Percentiles rank a stretch among this genome's conserved stretches.
Conservation (phyloP, 53 echinoderm and acorn worm genomes). For the Patiria pectinifera region DNA sequence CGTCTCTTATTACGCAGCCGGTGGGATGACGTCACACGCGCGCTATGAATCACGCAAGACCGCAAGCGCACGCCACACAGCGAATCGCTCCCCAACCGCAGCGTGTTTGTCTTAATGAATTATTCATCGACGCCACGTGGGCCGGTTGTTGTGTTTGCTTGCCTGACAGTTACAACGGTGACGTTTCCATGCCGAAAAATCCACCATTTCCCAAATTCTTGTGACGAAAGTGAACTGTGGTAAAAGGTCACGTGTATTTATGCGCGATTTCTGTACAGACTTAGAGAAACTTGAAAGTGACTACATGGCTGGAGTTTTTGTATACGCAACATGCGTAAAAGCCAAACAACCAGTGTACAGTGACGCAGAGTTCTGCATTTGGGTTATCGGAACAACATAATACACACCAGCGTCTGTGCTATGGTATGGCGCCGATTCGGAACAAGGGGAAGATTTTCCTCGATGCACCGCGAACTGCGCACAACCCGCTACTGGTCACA, state of each 20-base stretch:
- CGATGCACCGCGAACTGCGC: conserved; percentile 39
- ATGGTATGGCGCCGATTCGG: conserved; percentile 1
- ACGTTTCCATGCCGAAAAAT: background rate
- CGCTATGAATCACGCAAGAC: background rate
- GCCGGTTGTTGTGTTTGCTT: conserved; percentile 6
- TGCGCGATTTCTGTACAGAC: background rate
- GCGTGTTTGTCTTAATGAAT: conserved; percentile 20
- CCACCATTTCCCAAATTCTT: background rate
- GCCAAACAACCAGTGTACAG: background rate
- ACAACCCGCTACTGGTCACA: conserved; percentile 15
- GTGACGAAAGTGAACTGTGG: background rate
- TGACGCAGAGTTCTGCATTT: background rate
- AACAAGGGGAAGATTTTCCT: conserved; percentile 12
- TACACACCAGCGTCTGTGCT: background rate
- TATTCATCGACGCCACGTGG: conserved; percentile 52
- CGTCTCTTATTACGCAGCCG: conserved; percentile 6
- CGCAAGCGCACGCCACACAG: background rate
- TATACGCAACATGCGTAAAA: background rate
- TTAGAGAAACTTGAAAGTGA: background rate
- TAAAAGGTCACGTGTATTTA: background rate
- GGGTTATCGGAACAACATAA: conserved; percentile 19
- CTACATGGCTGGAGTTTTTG: background rate
- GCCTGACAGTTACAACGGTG: background rate
- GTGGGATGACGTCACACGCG: conserved; percentile 26
- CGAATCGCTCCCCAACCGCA: background rate